These are phyloP conservation scores for Chloromyia formosa DNA, from an alignment of 2,888 invertebrate genomes.

Conservation along the genomic window DNA sequence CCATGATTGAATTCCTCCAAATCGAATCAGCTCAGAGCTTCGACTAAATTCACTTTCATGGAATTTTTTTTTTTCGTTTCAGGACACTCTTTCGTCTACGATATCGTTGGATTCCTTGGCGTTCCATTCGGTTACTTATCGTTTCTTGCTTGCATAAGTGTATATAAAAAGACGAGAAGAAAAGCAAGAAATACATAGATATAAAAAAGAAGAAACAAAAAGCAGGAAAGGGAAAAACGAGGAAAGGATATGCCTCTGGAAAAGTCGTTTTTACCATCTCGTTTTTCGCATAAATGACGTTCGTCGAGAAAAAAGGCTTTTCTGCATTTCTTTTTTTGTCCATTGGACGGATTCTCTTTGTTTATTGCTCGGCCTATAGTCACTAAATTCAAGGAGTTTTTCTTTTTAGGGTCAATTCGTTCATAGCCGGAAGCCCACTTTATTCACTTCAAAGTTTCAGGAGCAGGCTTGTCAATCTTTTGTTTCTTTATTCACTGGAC, in stretches of 20 bases:
- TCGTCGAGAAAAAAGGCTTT: constrained; percentile 25
- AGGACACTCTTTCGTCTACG: constrained; percentile 8
- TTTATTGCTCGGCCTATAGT: constrained; percentile 34
- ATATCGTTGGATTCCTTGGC: constrained; percentile 38
- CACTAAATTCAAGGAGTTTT: constrained; percentile 37
- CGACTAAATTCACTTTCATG: constrained; percentile 45
- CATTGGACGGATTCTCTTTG: constrained; percentile 37
- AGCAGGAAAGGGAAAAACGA: constrained; percentile 29
- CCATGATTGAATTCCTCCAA: constrained; percentile 47
- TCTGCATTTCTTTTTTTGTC: neutral
- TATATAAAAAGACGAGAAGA: constrained; percentile 14
- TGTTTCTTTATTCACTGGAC: too few relatives aligned
- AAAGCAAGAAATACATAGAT: neutral
- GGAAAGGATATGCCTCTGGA: constrained; percentile 27
- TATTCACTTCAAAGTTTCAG: constrained; percentile 4
- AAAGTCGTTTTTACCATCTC: constrained; percentile 23
- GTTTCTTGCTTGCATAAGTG: neutral
- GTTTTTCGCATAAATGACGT: constrained; percentile 37
- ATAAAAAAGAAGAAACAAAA: neutral
- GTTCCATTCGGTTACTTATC: constrained; percentile 30
- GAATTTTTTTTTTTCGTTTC: constrained; percentile 30
- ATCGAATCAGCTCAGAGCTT: constrained; percentile 46
- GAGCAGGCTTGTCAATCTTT: constrained; percentile 20
- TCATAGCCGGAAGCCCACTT: constrained; percentile 24
- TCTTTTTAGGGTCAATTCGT: constrained; percentile 35